Evolutionary conservation across 2,888 invertebrate genomes (phyloP).

Genomic region (Caenorhabditis sp.): DNA sequence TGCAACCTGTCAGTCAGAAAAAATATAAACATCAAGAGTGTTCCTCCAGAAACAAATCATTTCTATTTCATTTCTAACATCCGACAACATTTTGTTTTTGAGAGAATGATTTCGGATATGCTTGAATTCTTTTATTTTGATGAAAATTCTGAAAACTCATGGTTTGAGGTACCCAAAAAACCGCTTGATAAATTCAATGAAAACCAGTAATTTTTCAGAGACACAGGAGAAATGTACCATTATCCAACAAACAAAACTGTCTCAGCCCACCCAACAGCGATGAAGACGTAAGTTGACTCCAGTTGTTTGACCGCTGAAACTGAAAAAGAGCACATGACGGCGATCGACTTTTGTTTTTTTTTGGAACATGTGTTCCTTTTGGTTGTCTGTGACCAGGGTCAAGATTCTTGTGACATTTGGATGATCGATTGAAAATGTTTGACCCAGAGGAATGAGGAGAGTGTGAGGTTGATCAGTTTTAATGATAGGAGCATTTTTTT

Average conservation of each 20-base stretch:
- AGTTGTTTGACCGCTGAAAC: too few species aligned
- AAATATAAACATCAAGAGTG: background rate
- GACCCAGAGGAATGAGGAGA: background rate
- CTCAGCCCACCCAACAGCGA: constrained; percentile 39
- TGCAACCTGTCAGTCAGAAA: background rate
- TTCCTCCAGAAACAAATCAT: background rate
- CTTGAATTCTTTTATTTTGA: background rate
- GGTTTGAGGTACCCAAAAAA: background rate
- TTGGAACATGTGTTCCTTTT: too few species aligned
- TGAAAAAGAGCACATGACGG: too few species aligned
- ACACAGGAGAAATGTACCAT: constrained; percentile 22
- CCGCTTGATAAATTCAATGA: background rate
- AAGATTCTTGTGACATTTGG: too few species aligned
- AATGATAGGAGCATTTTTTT: too few species aligned
- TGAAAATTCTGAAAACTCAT: background rate
- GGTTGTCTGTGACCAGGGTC: too few species aligned
- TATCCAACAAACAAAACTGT: constrained; percentile 31
- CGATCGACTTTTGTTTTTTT: background rate
- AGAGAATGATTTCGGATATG: background rate
- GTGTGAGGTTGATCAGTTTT: too few species aligned
- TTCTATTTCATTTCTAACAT: background rate
- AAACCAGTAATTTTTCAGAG: constrained; percentile 7
- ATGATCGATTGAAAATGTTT: too few species aligned
- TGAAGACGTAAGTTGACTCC: constrained; percentile 46
- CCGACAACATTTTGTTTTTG: background rate